Percentiles rank a stretch among this genome's conserved stretches.
Evolutionary conservation across 1,140 invertebrate genomes (phyloP).

Genomic region (Atta colombica): DNA sequence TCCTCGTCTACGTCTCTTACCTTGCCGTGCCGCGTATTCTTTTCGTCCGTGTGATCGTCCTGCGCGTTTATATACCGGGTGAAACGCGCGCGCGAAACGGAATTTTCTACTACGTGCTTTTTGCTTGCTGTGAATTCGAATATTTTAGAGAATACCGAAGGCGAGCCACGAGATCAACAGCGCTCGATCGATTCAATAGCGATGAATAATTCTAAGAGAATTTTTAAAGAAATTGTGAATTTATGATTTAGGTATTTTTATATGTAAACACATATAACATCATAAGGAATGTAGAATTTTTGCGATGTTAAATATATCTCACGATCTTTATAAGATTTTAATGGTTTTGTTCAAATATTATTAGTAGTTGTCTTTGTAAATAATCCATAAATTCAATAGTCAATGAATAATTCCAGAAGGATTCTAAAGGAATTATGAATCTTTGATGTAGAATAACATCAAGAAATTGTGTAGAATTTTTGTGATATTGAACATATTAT

Average conservation of each 20-base stretch:
- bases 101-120: neutral
- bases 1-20: conserved; percentile 61
- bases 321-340: neutral
- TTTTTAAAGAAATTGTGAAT: neutral
- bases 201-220: conserved; percentile 3
- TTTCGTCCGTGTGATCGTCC: conserved; percentile 70
- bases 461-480: neutral
- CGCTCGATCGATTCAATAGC: neutral
- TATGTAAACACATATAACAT: neutral
- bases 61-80: conserved; percentile 69
- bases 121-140: neutral
- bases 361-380: too few relatives aligned
- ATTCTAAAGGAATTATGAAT: neutral
- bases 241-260: neutral
- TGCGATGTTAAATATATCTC: neutral
- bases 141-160: neutral
- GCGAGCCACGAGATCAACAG: neutral
- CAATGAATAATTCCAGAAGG: neutral
- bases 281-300: neutral
- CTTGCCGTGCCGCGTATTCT: conserved; percentile 70
- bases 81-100: conserved; percentile 2
- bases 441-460: neutral
- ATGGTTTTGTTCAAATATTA: neutral
- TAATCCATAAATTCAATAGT: neutral
- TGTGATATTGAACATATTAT: neutral